Evolutionary conservation across 2,113 vertebrate genomes (phyloP), one percentile per base, ranked within the genome.

Genomic region (Xyliphius kryptos): DNA sequence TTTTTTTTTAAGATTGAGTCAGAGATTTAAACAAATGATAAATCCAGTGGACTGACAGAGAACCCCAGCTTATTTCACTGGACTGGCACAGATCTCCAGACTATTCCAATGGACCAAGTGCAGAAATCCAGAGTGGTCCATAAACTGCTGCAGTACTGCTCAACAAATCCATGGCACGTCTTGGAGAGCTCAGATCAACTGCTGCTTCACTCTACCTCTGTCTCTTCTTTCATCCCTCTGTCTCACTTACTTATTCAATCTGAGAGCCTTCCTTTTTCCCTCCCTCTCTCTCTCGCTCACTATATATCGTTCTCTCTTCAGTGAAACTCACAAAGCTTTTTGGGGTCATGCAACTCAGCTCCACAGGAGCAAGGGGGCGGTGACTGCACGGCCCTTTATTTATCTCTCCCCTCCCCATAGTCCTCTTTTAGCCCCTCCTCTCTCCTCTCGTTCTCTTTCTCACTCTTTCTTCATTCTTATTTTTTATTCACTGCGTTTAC

Each of bases 401-500:
- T 87, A 87, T 88, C 78, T 77, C 76, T 81, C 77, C 80, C 70
- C 80, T 81, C 82, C 80, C 82, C 70, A 77, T 56, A 67, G 71
- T 67, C 63, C 62, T 68, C 70, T 61, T 73, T 20, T 72, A 65
- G 65, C 77, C 48, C 56, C 69, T 66, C 60, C 59, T 69, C 67
- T 37, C 62, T 37, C 43, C 12, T 50, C 74, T 74, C 80, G 70
- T 76, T 78, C 78, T 80, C 65, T 66, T 72, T 75, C 66, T 76
- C 76, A 70, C 72, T 73, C 75, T 76, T 63, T 61, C 67, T 64
- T 78, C 80, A 80, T 83, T 85, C 86, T 80, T 82, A 82, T 80
- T 82, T n/a, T 83, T 83, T 77, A 85, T 85, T 85, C 84, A 86
- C 83, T 67, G 75, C 74, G 69, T 76, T 70, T 79, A 79, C 77